These are phyloP conservation scores for Heterodera schachtii DNA, from an alignment of 1,140 invertebrate species.

Conservation along the genomic window DNA sequence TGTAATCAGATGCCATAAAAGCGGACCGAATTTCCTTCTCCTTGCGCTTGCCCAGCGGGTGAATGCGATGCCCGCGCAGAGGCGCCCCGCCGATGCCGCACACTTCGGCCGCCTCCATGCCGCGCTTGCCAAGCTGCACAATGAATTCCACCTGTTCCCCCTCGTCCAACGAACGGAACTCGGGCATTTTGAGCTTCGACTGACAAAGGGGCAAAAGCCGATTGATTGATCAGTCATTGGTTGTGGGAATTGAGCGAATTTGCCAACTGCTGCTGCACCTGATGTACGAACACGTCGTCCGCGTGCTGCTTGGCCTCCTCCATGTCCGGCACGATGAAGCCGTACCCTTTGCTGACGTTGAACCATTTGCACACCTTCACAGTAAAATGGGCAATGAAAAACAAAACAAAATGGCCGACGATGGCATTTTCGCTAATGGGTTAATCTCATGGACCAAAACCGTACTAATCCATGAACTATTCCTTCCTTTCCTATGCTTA, in stretches of 20 bases:
- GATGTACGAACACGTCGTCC: conserved; percentile 38
- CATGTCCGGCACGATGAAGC: conserved; percentile 36
- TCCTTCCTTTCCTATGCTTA: neutral
- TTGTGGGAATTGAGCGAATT: neutral
- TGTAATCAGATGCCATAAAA: neutral
- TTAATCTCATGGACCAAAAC: no score
- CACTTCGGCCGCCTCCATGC: conserved; percentile 37
- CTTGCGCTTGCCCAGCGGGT: conserved; percentile 33
- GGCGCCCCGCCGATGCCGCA: conserved; percentile 25
- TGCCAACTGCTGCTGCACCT: neutral
- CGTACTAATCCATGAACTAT: no score
- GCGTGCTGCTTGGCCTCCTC: conserved; percentile 36
- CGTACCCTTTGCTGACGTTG: conserved; percentile 41
- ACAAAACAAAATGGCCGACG: neutral
- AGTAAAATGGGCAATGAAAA: neutral
- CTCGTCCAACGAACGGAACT: conserved; percentile 34
- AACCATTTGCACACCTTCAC: conserved; percentile 32
- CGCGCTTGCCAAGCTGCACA: conserved; percentile 32
- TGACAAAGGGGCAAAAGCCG: conserved; percentile 14
- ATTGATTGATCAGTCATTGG: neutral
- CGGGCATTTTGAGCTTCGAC: conserved; percentile 37
- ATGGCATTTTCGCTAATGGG: no score
- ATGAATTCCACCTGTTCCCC: conserved; percentile 39
- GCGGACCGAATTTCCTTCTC: conserved; percentile 31
- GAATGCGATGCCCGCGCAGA: conserved; percentile 29